phyloP scores from a whole-genome alignment of 2,797 vertebrate genomes.

The Clamator glandarius region DNA sequence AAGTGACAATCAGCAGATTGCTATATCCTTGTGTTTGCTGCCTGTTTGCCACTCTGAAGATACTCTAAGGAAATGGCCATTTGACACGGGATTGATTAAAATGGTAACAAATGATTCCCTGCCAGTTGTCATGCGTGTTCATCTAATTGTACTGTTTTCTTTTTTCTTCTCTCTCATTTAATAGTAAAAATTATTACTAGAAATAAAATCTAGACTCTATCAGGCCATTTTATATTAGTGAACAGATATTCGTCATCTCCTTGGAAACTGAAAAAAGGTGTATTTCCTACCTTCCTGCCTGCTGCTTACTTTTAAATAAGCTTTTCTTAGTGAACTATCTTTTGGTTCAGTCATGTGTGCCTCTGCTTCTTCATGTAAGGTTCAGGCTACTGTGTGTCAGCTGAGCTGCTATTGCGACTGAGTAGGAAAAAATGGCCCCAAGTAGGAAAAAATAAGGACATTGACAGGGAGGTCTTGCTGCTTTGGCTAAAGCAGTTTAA shows the following conservation, averaged over 20 bases:
- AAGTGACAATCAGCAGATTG: slow-evolving; percentile 8
- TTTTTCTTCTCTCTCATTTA: slow-evolving; percentile 45
- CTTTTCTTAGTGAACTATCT: background rate
- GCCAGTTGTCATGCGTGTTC: background rate
- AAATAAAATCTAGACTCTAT: background rate
- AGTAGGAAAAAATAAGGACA: background rate
- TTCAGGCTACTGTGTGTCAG: rapidly evolving
- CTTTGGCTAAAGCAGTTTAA: background rate
- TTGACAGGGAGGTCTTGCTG: background rate
- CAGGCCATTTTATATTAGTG: background rate
- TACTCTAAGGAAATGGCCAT: slow-evolving; percentile 47
- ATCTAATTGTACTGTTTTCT: background rate
- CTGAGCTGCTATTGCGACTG: background rate
- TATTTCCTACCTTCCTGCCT: background rate
- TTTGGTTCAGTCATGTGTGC: background rate
- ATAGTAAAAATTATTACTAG: background rate
- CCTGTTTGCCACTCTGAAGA: slow-evolving; percentile 61
- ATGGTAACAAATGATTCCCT: slow-evolving; percentile 4
- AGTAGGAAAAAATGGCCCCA: too few species aligned
- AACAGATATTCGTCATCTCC: background rate
- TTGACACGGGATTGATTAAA: slow-evolving; percentile 15
- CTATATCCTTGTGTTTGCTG: background rate
- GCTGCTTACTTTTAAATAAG: background rate
- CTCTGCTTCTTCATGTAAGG: background rate
- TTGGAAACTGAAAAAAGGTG: background rate